Percentiles rank a stretch among this genome's conserved stretches.
phyloP scores from a whole-genome alignment of 2,888 invertebrate species.

The Drosophila algonquin region DNA sequence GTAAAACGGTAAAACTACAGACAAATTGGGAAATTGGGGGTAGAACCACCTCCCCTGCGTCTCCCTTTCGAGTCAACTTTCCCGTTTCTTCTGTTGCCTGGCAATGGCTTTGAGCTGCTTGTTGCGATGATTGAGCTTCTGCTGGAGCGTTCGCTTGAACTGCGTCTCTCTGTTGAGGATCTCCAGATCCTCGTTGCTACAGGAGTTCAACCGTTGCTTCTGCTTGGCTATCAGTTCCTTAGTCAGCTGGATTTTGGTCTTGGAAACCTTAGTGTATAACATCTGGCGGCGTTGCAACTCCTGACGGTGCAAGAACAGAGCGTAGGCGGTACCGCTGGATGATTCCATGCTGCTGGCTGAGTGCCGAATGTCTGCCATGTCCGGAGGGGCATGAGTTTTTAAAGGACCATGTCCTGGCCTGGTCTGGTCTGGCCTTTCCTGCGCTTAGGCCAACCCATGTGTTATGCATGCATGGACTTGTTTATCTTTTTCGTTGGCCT shows the following conservation, averaged over 20 bases:
- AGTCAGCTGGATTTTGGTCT: constrained; percentile 61
- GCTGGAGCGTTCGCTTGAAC: constrained; percentile 55
- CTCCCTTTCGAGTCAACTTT: neutral
- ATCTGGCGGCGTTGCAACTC: constrained; percentile 56
- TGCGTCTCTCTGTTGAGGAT: constrained; percentile 54
- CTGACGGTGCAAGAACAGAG: constrained; percentile 62
- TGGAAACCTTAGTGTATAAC: constrained; percentile 44
- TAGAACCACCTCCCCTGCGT: too few relatives aligned
- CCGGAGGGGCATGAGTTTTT: constrained; percentile 32
- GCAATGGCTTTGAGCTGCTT: constrained; percentile 54
- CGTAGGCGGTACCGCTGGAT: constrained; percentile 57
- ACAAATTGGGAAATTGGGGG: constrained; percentile 8
- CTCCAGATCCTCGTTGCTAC: constrained; percentile 63
- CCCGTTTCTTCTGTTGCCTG: constrained; percentile 22
- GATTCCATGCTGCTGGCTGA: constrained; percentile 55
- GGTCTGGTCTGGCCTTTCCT: neutral
- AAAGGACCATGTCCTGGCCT: constrained; percentile 3
- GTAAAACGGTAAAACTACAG: neutral
- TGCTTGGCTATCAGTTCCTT: constrained; percentile 48
- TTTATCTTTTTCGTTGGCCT: constrained; percentile 25
- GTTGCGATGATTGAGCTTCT: constrained; percentile 49
- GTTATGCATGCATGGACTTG: constrained; percentile 25
- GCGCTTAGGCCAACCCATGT: constrained; percentile 10
- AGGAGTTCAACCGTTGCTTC: constrained; percentile 48
- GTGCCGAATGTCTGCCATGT: constrained; percentile 49